Evolutionary conservation across 2,888 invertebrate species (phyloP).

Genomic region (Trichopria drosophilae): DNA sequence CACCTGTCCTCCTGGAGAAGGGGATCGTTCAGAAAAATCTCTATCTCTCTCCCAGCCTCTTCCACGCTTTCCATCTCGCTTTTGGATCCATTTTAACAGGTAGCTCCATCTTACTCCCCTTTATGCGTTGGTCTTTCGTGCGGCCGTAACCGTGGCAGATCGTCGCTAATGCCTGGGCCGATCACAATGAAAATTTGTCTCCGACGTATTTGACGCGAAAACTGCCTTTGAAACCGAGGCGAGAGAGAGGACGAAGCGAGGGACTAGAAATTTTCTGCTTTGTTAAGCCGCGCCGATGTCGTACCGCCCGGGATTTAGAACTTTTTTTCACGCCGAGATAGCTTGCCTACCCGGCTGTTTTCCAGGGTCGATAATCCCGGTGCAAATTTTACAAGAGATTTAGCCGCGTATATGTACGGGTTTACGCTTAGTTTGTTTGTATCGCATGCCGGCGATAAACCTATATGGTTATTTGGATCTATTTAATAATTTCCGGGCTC

Average conservation of each 20-base stretch:
- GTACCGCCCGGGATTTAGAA: constrained; percentile 8
- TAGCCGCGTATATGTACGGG: too few species aligned
- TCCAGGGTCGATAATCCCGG: too few species aligned
- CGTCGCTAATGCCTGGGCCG: constrained; percentile 31
- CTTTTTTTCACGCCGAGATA: constrained; percentile 19
- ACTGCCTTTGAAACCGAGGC: constrained; percentile 42
- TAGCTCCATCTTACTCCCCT: too few species aligned
- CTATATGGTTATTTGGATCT: too few species aligned
- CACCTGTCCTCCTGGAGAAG: constrained; percentile 49
- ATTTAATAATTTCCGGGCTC: too few species aligned
- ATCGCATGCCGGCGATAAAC: too few species aligned
- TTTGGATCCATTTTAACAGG: too few species aligned
- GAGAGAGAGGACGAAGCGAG: constrained; percentile 8
- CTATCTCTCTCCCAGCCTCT: constrained; percentile 1
- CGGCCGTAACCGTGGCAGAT: constrained; percentile 29
- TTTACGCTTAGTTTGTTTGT: too few species aligned
- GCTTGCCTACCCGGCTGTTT: too few species aligned
- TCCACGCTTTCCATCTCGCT: constrained; percentile 3
- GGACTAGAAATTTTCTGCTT: constrained; percentile 51
- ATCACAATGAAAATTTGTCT: constrained; percentile 57
- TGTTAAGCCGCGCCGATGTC: constrained; percentile 42
- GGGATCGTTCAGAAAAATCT: constrained; percentile 38
- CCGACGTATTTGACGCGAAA: constrained; percentile 55
- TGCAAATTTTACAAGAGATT: too few species aligned
- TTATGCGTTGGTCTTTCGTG: too few species aligned